These are phyloP conservation scores for Mobula birostris DNA, from an alignment of 2,113 vertebrate genomes.

Conservation along the genomic window DNA sequence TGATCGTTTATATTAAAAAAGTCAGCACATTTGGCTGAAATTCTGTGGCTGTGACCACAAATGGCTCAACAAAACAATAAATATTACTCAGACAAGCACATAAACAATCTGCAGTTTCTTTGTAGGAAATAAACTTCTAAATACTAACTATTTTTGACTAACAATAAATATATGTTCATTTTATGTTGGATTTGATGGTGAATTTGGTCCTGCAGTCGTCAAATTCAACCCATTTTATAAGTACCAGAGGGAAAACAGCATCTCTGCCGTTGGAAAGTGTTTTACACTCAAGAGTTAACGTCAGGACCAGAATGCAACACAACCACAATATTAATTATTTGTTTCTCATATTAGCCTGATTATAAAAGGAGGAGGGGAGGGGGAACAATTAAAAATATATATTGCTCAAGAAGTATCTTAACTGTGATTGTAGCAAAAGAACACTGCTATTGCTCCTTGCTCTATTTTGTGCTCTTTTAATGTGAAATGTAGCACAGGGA, in stretches of 20 bases:
- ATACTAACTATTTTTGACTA: not conserved
- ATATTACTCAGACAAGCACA: not conserved
- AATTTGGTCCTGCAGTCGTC: not conserved
- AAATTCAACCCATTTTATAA: too few species aligned
- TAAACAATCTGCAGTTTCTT: not conserved
- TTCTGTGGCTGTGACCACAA: not conserved
- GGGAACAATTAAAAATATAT: not conserved
- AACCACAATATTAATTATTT: not conserved
- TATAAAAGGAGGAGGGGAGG: not conserved
- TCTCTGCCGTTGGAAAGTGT: not conserved
- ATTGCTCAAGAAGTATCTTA: too few species aligned
- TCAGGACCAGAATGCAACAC: constrained; percentile 16
- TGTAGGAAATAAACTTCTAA: not conserved
- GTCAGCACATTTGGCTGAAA: not conserved
- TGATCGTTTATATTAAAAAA: not conserved
- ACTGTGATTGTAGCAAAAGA: not conserved
- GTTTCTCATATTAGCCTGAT: not conserved
- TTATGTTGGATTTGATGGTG: not conserved
- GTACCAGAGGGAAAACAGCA: not conserved
- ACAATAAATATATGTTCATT: not conserved
- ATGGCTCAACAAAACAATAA: constrained; percentile 1
- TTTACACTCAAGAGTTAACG: not conserved
- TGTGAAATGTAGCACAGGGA: not conserved
- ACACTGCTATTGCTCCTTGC: not conserved
- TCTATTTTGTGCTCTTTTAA: not conserved